Evolutionary conservation across 2,113 vertebrate genomes (phyloP), one percentile per base, ranked within the genome.

Genomic region (Istiophorus platypterus): DNA sequence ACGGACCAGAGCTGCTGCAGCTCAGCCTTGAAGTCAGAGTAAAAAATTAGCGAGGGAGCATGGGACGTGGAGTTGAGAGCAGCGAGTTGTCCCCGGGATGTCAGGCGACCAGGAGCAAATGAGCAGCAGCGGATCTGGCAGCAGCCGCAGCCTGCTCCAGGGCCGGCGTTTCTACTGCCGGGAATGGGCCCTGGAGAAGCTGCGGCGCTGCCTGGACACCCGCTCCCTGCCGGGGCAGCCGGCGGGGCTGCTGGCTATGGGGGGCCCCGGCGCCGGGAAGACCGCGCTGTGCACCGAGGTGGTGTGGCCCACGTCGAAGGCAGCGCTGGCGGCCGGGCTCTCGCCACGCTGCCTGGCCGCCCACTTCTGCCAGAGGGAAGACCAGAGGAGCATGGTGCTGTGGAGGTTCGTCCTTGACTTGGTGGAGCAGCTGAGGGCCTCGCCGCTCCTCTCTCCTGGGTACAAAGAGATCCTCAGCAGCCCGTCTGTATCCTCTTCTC

Each of bases 101-200:
- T 68, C 69, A 62, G 37, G 68, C 72, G 51, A 59, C 64, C 73
- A 24, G 84, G 76, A 64, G 64, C 72, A 80, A 91, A 94, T 94
- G 94, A 96, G 92, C 72, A 72, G 66, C 61, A 37, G 80, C 27
- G 78, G 76, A 75, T 85, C 77, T 22, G 74, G 72, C 59, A 76
- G 88, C 76, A 86, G 86, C 70, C 75, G 84, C 74, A 95, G 95
- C 84, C 87, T 91, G 75, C 92, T 95, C 58, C 92, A 18, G 90
- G 95, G 95, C 76, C 94, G 92, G 34, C 82, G 83, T 31, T 96
- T 96, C 91, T 93, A 93, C 84, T 95, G 96, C 85, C 94, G 96
- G 62, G 95, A 96, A 92, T 96, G 96, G 96, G 96, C 95, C 66
- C 92, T 96, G 82, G 94, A 94, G 27, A 96, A 96, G 90, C 83